These are phyloP conservation scores for Neomonachus schauinslandi DNA, from an alignment of 2,113 vertebrate genomes.

Conservation along the genomic window DNA sequence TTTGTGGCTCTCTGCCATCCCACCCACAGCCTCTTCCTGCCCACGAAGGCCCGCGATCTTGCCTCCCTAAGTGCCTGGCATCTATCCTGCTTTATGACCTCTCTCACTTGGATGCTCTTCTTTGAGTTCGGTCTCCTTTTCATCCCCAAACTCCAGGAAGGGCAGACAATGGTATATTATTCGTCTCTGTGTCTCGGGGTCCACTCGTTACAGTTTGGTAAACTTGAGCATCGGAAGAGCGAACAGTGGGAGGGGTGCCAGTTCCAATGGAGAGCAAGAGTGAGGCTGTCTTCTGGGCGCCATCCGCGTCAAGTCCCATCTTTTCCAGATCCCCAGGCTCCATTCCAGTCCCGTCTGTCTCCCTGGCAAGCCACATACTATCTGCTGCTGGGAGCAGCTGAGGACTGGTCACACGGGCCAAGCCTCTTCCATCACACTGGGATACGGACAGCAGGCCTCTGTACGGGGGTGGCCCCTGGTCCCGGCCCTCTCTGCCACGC, in stretches of 20 bases:
- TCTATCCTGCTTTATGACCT: not conserved
- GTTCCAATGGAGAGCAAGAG: not conserved
- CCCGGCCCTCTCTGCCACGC: not conserved
- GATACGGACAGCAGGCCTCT: not conserved
- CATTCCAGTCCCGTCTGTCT: not conserved
- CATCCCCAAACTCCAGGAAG: not conserved
- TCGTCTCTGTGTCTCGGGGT: not conserved
- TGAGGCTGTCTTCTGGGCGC: not conserved
- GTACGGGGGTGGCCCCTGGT: too few relatives aligned
- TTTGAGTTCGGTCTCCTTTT: not conserved
- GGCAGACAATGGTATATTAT: not conserved
- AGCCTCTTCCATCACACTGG: not conserved
- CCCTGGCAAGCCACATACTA: not conserved
- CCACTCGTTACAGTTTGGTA: not conserved
- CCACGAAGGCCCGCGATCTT: not conserved
- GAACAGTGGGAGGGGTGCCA: too few relatives aligned
- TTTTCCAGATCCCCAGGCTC: not conserved
- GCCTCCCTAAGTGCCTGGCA: not conserved
- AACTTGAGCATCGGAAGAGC: not conserved
- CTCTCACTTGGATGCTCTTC: not conserved
- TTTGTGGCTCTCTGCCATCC: not conserved
- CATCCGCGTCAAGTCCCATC: accelerated
- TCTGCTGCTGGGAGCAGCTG: not conserved
- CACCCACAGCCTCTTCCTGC: accelerated
- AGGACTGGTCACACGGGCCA: not conserved